These are phyloP conservation scores for Pseudomugil gertrudae DNA, from an alignment of 2,797 vertebrate species.

Conservation along the genomic window DNA sequence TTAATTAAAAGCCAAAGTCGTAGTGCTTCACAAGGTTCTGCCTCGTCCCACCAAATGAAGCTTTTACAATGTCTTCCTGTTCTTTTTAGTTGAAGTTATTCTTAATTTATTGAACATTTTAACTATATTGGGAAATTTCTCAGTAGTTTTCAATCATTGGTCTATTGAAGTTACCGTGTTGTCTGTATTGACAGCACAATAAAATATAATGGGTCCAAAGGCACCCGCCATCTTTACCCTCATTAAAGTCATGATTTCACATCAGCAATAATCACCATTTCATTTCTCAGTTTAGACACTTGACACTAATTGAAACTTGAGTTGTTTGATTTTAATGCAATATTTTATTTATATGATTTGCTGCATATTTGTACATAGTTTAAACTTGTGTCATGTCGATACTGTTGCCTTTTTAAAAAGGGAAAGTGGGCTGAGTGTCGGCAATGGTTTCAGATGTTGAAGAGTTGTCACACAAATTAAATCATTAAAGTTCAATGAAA, in stretches of 20 bases:
- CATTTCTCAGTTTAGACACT: slow-evolving; percentile 2
- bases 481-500: slow-evolving; percentile 62
- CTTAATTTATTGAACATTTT: background rate
- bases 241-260: slow-evolving; percentile 4
- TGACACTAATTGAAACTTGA: background rate
- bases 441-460: slow-evolving; percentile 21
- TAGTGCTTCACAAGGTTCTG: slow-evolving; percentile 15
- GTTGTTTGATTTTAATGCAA: slow-evolving; percentile 7
- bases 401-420: slow-evolving; percentile 18
- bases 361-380: background rate
- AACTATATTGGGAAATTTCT: slow-evolving; percentile 8
- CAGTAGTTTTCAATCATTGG: background rate
- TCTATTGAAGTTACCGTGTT: background rate
- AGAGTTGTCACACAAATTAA: slow-evolving; percentile 21
- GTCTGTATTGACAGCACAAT: slow-evolving; percentile 5
- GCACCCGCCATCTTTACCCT: slow-evolving; percentile 17
- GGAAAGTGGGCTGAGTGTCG: slow-evolving; percentile 22
- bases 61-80: background rate
- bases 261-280: slow-evolving; percentile 18
- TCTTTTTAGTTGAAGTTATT: slow-evolving; percentile 3
- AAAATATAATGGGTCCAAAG: slow-evolving; percentile 13
- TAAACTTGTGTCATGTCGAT: slow-evolving; percentile 26
- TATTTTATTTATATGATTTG: slow-evolving; percentile 28
- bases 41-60: slow-evolving; percentile 22
- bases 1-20: slow-evolving; percentile 47